A percentile compares a stretch with the other conserved stretches of the same genome.
Evolutionary conservation across 1,140 invertebrate genomes (phyloP).

Genomic region (Calosoma granatense): DNA sequence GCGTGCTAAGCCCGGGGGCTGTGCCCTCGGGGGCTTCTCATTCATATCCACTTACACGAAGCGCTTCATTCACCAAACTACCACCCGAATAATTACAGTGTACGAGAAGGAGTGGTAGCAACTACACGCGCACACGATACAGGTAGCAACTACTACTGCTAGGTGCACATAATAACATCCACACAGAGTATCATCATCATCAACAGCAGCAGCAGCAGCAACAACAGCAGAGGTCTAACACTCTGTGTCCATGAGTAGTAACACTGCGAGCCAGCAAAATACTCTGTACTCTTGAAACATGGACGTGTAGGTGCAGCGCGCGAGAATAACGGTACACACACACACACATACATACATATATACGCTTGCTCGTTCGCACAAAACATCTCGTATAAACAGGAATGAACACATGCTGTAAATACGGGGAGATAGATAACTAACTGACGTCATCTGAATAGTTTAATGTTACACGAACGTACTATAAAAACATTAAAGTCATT

Average conservation of each 20-base stretch:
- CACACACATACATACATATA: background rate
- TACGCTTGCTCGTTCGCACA: background rate
- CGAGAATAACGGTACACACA: background rate
- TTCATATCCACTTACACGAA: background rate
- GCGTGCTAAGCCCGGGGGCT: background rate
- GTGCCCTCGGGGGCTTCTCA: background rate
- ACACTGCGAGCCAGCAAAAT: background rate
- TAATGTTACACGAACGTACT: too few relatives aligned
- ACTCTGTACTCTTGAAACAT: background rate
- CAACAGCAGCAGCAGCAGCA: background rate
- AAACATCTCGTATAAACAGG: background rate
- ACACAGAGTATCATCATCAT: background rate
- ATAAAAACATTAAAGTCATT: too few relatives aligned
- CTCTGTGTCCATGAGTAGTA: too few relatives aligned
- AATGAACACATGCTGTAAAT: background rate
- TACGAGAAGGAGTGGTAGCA: too few relatives aligned
- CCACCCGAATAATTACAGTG: background rate
- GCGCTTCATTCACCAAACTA: background rate
- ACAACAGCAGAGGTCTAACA: background rate
- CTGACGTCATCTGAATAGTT: too few relatives aligned
- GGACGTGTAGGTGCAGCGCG: slow-evolving; percentile 3
- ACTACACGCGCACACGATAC: too few relatives aligned
- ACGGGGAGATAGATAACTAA: too few relatives aligned
- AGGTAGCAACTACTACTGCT: background rate
- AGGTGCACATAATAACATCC: background rate